Conservation (phyloP, 2,888 invertebrate species). For the Mechanitis messenoides region DNA sequence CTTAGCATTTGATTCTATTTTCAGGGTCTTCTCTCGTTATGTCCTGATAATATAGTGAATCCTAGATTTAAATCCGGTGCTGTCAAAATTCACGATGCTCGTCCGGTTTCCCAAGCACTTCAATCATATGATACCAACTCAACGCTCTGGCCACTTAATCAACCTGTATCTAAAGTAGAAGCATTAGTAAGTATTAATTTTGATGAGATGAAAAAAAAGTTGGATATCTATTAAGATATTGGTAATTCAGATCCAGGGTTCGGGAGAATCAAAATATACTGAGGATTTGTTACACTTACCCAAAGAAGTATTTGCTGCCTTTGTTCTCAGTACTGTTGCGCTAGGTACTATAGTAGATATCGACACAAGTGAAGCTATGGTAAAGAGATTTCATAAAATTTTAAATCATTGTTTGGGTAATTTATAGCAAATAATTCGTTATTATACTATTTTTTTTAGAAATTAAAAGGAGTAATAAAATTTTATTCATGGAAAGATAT, state of each 20-base stretch:
- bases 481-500: constrained; percentile 82
- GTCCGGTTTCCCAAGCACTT: constrained; percentile 75
- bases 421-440: neutral
- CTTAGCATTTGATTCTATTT: neutral
- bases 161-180: constrained; percentile 80
- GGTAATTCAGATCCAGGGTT: constrained; percentile 71
- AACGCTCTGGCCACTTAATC: constrained; percentile 77
- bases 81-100: constrained; percentile 44
- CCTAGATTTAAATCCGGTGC: constrained; percentile 40
- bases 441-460: neutral
- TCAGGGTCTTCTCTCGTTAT: constrained; percentile 2
- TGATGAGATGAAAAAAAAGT: neutral
- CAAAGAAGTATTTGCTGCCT: constrained; percentile 81
- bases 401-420: neutral
- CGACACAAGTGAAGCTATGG: constrained; percentile 79
- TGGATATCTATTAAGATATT: neutral
- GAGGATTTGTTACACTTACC: constrained; percentile 77
- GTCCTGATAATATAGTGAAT: neutral
- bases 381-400: constrained; percentile 39
- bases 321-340: constrained; percentile 75
- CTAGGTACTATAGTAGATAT: constrained; percentile 77
- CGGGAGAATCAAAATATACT: constrained; percentile 81
- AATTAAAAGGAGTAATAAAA: constrained; percentile 74
- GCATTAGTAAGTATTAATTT: constrained; percentile 40
- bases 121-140: constrained; percentile 78